Percentiles rank a stretch among this genome's conserved stretches.
phyloP scores from a whole-genome alignment of 2,888 invertebrate species.

The Margaritifera margaritifera region DNA sequence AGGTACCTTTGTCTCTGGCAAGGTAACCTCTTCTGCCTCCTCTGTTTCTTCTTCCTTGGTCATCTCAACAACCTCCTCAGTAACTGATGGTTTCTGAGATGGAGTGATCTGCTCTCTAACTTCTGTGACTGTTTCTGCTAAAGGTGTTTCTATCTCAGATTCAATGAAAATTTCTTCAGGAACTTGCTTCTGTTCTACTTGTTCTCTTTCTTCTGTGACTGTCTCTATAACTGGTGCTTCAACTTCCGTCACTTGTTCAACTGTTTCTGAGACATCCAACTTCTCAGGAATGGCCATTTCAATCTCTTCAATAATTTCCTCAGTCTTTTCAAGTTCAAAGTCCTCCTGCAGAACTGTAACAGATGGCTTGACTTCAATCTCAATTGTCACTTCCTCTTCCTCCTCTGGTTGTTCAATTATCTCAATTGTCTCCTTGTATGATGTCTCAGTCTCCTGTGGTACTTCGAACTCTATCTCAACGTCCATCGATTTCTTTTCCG shows the following conservation, averaged over 20 bases:
- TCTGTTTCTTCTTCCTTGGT: slow-evolving; percentile 1
- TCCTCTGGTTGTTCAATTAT: neutral
- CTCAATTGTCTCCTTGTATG: slow-evolving; percentile 2
- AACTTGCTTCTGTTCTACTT: neutral
- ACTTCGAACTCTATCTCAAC: neutral
- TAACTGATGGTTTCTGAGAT: neutral
- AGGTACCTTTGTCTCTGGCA: slow-evolving; percentile 2
- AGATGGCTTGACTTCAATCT: neutral
- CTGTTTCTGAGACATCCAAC: slow-evolving; percentile 7
- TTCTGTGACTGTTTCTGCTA: slow-evolving; percentile 6
- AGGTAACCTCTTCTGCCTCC: slow-evolving; percentile 11
- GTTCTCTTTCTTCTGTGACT: too few relatives aligned
- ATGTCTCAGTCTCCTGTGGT: neutral
- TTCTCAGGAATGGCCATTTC: neutral
- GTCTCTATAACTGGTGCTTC: too few relatives aligned
- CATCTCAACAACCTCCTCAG: slow-evolving; percentile 4
- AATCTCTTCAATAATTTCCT: too few relatives aligned
- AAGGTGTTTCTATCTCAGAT: neutral
- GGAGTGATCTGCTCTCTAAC: neutral
- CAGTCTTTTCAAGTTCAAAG: too few relatives aligned
- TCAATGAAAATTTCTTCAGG: slow-evolving; percentile 4
- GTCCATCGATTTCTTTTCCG: slow-evolving; percentile 1
- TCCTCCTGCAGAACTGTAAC: too few relatives aligned
- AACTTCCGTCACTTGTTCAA: slow-evolving; percentile 5
- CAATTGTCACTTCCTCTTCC: slow-evolving; percentile 1